phyloP scores from a whole-genome alignment of 1,140 invertebrate genomes.

The Oppia nitens region DNA sequence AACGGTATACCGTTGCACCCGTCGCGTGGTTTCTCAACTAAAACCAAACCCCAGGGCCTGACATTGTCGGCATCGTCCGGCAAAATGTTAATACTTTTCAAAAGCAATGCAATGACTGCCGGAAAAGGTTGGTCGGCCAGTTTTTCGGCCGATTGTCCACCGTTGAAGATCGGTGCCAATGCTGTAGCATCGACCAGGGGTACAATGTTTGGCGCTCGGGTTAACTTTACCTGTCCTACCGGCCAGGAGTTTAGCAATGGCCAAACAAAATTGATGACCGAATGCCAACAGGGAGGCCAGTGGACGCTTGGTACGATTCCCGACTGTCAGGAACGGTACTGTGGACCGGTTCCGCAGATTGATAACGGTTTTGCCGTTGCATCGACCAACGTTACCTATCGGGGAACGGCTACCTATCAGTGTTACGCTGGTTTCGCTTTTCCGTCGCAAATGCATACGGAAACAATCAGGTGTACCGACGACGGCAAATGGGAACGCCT shows the following conservation, averaged over 20 bases:
- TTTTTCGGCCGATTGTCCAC: slow-evolving; percentile 83
- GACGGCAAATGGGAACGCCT: slow-evolving; percentile 79
- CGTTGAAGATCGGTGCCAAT: slow-evolving; percentile 59
- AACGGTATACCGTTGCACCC: slow-evolving; percentile 70
- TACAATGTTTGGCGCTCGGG: slow-evolving; percentile 72
- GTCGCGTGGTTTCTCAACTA: slow-evolving; percentile 66
- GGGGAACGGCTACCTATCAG: slow-evolving; percentile 79
- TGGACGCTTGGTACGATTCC: slow-evolving; percentile 86
- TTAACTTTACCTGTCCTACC: slow-evolving; percentile 74
- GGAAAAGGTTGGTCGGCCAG: slow-evolving; percentile 68
- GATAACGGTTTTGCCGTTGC: slow-evolving; percentile 91
- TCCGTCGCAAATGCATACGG: slow-evolving; percentile 62
- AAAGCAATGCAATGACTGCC: slow-evolving; percentile 67
- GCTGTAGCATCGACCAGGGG: slow-evolving; percentile 75
- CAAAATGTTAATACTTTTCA: slow-evolving; percentile 72
- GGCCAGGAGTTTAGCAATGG: slow-evolving; percentile 83
- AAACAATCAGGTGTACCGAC: slow-evolving; percentile 70
- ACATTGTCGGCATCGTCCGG: slow-evolving; percentile 80
- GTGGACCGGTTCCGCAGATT: slow-evolving; percentile 89
- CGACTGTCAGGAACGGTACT: slow-evolving; percentile 91
- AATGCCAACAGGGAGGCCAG: slow-evolving; percentile 71
- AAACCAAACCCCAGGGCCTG: slow-evolving; percentile 50
- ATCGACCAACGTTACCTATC: slow-evolving; percentile 83
- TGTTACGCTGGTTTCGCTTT: slow-evolving; percentile 94
- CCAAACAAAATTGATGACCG: slow-evolving; percentile 57